Base-by-base conservation (phyloP, 2,888 invertebrate species). In the Furcula furcula region DNA sequence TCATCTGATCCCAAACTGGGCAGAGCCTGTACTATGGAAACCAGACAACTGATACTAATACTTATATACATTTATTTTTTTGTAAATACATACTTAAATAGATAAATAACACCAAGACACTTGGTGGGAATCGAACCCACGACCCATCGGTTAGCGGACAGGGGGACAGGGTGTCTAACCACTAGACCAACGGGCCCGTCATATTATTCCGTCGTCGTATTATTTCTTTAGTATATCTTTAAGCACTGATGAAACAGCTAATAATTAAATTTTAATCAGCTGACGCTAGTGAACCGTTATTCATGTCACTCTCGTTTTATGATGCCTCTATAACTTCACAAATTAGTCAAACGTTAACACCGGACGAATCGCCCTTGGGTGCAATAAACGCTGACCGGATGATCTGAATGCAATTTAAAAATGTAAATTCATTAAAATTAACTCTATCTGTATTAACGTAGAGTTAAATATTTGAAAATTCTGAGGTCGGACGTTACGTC, bases 281-380 rank as follows among this genome's bases (percentile, higher is more conserved):
- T 79, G 80, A 78, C 72, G 40, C 79, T 78, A 79, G 77, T 71
- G 40, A 46, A 46, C 63, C 55, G 65, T 62, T 72, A 65, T 53
- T 60, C 47, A 60, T 69, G 63, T 62, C 64, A 63, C 65, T 70
- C 59, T 55, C 50, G 48, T 63, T 82, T 84, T 81, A 85, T 70
- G 74, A 68, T 67, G 52, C 68, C 56, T 69, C 68, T 67, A 79
- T 78, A 82, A 76, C 81, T 82, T 86, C 82, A 84, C 87, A 86
- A 86, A 87, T 87, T 87, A 87, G 87, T 83, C 79, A 76, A 80
- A 84, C 78, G 86, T 84, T 86, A 85, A 86, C 78, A 80, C 69
- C 45, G 32, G 65, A 69, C 68, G 76, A 81, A 83, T 79, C 76
- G 74, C 79, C 72, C 66, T 65, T 76, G 81, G 78, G 82, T 86